Evolutionary conservation across 2,113 vertebrate genomes (phyloP).

Genomic region (Platanista minor): DNA sequence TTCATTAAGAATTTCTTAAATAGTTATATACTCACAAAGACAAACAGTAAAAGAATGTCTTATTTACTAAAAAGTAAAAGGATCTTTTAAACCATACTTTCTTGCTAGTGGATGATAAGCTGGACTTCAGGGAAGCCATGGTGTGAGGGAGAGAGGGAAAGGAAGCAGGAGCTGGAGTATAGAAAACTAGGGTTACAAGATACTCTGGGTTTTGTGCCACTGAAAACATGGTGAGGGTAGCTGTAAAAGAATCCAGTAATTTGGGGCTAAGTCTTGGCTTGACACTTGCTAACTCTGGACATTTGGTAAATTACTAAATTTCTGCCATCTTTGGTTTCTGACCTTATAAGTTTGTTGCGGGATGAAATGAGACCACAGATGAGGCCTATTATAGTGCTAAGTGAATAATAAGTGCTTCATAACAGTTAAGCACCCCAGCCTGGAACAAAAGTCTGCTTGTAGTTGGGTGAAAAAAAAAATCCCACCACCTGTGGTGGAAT

Average conservation of each 20-base stretch:
- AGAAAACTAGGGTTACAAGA: not conserved
- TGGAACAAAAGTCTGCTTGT: slow-evolving; percentile 12
- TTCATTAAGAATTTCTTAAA: slow-evolving; percentile 35
- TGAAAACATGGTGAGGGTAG: not conserved
- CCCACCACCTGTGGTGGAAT: not conserved
- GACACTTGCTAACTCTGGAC: not conserved
- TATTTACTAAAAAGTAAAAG: slow-evolving; percentile 4
- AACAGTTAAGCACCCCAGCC: not conserved
- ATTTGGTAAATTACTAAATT: not conserved
- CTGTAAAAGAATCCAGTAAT: not conserved
- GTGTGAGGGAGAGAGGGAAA: not conserved
- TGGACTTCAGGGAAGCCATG: not conserved
- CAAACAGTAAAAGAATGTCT: not conserved
- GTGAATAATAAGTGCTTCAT: not conserved
- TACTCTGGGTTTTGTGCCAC: not conserved
- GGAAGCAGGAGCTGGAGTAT: not conserved
- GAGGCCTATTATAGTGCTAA: not conserved
- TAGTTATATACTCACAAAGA: not conserved
- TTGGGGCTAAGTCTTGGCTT: slow-evolving; percentile 1
- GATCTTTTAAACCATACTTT: not conserved
- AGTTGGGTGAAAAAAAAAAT: slow-evolving; percentile 30
- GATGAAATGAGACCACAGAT: slow-evolving; percentile 5
- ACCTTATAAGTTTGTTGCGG: not conserved
- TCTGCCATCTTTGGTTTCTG: not conserved
- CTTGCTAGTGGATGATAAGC: not conserved